Conservation (phyloP, 2,797 vertebrate species). For the Galagoides demidoff region DNA sequence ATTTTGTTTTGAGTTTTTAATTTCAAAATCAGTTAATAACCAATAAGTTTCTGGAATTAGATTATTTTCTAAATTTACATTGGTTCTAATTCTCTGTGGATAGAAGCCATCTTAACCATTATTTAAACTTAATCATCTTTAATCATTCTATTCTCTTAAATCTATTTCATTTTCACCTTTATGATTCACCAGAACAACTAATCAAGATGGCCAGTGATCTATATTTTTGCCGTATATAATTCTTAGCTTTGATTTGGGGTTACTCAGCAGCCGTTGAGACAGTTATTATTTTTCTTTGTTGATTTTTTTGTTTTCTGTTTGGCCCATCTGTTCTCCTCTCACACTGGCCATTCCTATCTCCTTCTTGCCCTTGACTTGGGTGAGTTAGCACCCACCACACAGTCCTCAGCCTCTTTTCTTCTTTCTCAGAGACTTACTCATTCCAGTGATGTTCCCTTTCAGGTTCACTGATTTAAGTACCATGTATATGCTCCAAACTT, state of each 20-base stretch:
- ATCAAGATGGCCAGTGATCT: not conserved
- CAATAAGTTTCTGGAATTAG: slow-evolving; percentile 47
- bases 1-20: slow-evolving; percentile 22
- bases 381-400: not conserved
- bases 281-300: not conserved
- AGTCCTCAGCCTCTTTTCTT: not conserved
- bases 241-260: slow-evolving; percentile 38
- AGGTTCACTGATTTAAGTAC: not conserved
- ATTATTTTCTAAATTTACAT: slow-evolving; percentile 41
- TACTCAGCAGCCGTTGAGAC: not conserved
- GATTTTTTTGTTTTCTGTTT: not conserved
- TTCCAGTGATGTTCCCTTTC: not conserved
- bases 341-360: not conserved
- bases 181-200: not conserved
- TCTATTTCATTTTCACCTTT: slow-evolving; percentile 5
- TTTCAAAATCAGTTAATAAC: slow-evolving; percentile 29
- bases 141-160: slow-evolving; percentile 28
- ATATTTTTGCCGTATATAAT: not conserved
- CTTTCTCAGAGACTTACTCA: not conserved
- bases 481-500: not conserved
- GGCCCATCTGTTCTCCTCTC: not conserved
- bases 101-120: not conserved
- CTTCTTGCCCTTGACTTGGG: not conserved
- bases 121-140: not conserved
- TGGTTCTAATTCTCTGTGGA: not conserved